A percentile compares a stretch with the other conserved stretches of the same genome.
These are phyloP conservation scores for Agapostemon virescens DNA, from an alignment of 2,888 invertebrate genomes.

Conservation along the genomic window DNA sequence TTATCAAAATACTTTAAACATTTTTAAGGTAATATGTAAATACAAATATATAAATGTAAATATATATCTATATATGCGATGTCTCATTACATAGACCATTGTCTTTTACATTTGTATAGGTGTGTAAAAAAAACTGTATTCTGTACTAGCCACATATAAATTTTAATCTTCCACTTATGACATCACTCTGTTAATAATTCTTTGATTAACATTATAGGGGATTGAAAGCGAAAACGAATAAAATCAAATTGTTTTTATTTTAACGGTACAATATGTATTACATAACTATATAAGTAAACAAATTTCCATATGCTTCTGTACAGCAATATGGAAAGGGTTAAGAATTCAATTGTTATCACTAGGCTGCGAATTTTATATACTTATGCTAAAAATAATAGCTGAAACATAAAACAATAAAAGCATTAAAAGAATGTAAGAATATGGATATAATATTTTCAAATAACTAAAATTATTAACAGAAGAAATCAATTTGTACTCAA, in stretches of 20 bases:
- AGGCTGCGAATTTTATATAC: no score
- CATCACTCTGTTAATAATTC: not conserved
- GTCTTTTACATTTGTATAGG: not conserved
- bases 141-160: not conserved
- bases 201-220: not conserved
- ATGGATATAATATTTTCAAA: no score
- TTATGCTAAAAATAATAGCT: no score
- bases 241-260: not conserved
- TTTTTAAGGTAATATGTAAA: slow-evolving; percentile 37
- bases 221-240: not conserved
- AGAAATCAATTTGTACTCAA: no score
- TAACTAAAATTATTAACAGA: no score
- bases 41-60: slow-evolving; percentile 3
- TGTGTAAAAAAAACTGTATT: not conserved
- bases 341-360: no score
- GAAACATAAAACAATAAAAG: no score
- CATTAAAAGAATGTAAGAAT: no score
- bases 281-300: not conserved
- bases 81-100: not conserved
- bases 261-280: not conserved
- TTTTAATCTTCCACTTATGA: not conserved
- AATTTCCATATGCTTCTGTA: not conserved
- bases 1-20: slow-evolving; percentile 15
- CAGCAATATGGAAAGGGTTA: slow-evolving; percentile 54
- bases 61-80: not conserved